Percentiles rank a stretch among this genome's conserved stretches.
Conservation (phyloP, 2,888 invertebrate genomes). For the Galerucella pusilla region DNA sequence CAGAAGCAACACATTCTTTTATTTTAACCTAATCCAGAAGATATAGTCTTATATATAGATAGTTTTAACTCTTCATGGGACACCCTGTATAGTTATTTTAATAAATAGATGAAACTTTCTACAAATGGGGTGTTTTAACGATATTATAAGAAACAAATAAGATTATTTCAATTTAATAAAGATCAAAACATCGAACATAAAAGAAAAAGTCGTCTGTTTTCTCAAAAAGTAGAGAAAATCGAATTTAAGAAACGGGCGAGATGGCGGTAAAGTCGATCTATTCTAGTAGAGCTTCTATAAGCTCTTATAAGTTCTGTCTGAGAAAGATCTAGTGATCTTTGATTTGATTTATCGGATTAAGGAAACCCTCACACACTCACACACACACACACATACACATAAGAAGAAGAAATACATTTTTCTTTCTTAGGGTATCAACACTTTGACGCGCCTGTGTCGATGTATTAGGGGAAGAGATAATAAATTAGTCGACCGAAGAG, state of each 20-base stretch:
- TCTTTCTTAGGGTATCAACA: conserved; percentile 54
- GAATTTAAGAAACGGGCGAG: conserved; percentile 33
- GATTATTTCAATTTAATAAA: neutral
- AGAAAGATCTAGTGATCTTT: conserved; percentile 56
- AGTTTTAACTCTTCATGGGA: too few relatives aligned
- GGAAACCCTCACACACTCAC: conserved; percentile 49
- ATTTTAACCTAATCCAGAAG: too few relatives aligned
- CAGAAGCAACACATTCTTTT: too few relatives aligned
- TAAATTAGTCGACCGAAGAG: conserved; percentile 42
- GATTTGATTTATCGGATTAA: conserved; percentile 62
- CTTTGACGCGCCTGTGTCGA: conserved; percentile 49
- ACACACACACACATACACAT: conserved; percentile 38
- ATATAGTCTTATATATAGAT: too few relatives aligned
- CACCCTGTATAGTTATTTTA: too few relatives aligned
- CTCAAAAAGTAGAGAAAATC: conserved; percentile 35
- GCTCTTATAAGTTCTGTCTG: conserved; percentile 51
- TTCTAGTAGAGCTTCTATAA: conserved; percentile 48
- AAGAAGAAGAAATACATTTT: conserved; percentile 54
- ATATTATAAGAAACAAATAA: neutral
- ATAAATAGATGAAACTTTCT: too few relatives aligned
- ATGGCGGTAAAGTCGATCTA: conserved; percentile 39
- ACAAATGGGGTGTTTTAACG: neutral
- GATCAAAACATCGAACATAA: conserved; percentile 2
- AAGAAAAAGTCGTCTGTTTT: neutral
- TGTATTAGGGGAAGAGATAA: conserved; percentile 45